Conservation (phyloP, 2,113 vertebrate species). For the Erinaceus europaeus region DNA sequence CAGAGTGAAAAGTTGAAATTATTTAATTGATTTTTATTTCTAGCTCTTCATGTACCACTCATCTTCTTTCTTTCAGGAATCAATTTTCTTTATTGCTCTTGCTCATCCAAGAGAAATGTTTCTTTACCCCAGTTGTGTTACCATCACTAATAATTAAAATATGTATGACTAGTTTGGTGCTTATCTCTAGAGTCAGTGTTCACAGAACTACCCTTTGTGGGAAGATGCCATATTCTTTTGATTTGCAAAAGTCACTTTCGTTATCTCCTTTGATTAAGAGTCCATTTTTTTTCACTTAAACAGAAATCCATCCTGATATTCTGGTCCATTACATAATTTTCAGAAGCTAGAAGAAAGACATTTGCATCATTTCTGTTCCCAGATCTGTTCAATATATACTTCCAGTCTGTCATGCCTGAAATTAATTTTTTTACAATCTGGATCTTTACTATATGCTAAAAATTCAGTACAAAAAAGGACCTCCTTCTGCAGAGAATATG, state of each 20-base stretch:
- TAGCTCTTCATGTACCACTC: conserved; percentile 19
- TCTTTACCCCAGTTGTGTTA: background rate
- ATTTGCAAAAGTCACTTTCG: conserved; percentile 51
- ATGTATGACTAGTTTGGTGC: background rate
- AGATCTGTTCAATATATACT: conserved; percentile 79
- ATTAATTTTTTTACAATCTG: conserved; percentile 80
- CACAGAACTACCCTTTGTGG: background rate
- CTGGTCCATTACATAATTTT: conserved; percentile 77
- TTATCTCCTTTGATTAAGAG: conserved; percentile 45
- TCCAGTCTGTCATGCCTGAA: conserved; percentile 79
- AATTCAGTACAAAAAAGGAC: conserved; percentile 79
- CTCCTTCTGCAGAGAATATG: conserved; percentile 76
- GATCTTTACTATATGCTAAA: conserved; percentile 80
- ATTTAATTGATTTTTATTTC: conserved; percentile 60
- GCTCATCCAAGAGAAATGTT: conserved; percentile 35
- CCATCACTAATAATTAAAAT: conserved; percentile 50
- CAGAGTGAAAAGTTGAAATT: conserved; percentile 34
- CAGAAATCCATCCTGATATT: conserved; percentile 68
- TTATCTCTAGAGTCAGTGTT: background rate
- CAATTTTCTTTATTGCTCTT: conserved; percentile 43
- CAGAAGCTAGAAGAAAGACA: conserved; percentile 73
- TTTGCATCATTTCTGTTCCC: conserved; percentile 79
- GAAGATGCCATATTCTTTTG: conserved; percentile 22
- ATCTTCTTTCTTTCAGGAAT: conserved; percentile 45
- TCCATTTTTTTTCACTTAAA: conserved; percentile 56